These are phyloP conservation scores for Leucopsar rothschildi DNA, from an alignment of 2,113 vertebrate species.

Conservation along the genomic window DNA sequence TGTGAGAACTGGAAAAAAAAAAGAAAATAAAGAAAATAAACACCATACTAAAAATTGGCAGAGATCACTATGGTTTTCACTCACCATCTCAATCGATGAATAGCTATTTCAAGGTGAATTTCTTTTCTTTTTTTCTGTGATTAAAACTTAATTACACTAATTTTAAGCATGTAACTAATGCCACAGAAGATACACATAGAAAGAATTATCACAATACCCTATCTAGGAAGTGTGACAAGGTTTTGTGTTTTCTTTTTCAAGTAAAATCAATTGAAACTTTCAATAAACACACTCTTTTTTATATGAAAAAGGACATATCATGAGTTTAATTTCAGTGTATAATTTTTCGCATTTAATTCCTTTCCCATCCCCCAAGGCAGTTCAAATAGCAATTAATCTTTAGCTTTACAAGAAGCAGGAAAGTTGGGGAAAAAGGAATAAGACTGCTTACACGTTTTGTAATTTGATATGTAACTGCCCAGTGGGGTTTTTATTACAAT, in stretches of 20 bases:
- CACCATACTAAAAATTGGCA: background rate
- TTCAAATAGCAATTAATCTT: conserved; percentile 39
- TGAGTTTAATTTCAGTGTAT: background rate
- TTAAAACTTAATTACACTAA: background rate
- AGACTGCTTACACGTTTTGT: background rate
- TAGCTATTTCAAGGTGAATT: background rate
- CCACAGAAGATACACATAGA: background rate
- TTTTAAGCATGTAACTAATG: background rate
- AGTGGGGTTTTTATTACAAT: conserved; percentile 49
- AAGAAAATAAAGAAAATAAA: too few relatives aligned
- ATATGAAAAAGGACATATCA: background rate
- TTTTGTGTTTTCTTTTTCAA: background rate
- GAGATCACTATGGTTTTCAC: background rate
- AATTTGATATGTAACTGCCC: conserved; percentile 45
- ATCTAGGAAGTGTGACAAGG: background rate
- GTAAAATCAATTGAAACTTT: background rate
- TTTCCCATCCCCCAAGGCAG: background rate
- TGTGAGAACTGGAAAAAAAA: background rate
- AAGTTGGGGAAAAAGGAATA: background rate
- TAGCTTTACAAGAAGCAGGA: background rate
- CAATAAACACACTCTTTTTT: background rate
- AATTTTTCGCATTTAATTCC: background rate
- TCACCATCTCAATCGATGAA: background rate
- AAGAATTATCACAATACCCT: background rate
- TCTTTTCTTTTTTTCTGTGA: background rate